Evolutionary conservation across 1,140 invertebrate genomes (phyloP).

Genomic region (Bombus polaris): DNA sequence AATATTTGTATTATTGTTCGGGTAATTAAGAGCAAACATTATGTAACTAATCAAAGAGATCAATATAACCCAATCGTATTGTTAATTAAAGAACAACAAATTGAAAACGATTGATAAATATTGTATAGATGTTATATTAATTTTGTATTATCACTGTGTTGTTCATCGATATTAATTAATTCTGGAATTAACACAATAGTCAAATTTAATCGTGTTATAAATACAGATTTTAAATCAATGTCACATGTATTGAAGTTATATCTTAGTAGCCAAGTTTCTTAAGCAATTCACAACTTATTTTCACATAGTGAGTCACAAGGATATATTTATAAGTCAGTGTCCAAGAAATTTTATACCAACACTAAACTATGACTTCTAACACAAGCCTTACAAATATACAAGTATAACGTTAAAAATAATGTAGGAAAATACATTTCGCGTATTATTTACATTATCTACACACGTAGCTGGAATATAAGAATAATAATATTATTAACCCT

Average conservation of each 20-base stretch:
- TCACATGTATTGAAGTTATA: slow-evolving; percentile 6
- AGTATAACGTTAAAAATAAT: slow-evolving; percentile 5
- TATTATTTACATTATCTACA: background rate
- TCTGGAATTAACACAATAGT: background rate
- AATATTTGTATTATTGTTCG: background rate
- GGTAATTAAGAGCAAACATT: background rate
- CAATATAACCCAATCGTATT: background rate
- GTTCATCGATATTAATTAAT: background rate
- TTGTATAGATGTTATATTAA: background rate
- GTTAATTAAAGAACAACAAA: background rate
- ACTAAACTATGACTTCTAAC: slow-evolving; percentile 17
- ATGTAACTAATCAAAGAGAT: background rate
- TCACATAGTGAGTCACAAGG: slow-evolving; percentile 70
- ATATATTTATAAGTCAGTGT: slow-evolving; percentile 71
- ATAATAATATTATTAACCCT: background rate
- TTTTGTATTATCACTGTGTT: background rate
- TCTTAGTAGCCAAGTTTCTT: slow-evolving; percentile 47
- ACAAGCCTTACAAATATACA: background rate
- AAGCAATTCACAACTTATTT: slow-evolving; percentile 73
- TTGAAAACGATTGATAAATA: background rate
- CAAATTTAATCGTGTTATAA: background rate
- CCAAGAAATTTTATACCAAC: slow-evolving; percentile 62
- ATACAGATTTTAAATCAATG: slow-evolving; percentile 19
- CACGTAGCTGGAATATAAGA: background rate
- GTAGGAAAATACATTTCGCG: background rate